These are phyloP conservation scores for Drosophila koepferae DNA, from an alignment of 2,888 invertebrate species.

Conservation along the genomic window DNA sequence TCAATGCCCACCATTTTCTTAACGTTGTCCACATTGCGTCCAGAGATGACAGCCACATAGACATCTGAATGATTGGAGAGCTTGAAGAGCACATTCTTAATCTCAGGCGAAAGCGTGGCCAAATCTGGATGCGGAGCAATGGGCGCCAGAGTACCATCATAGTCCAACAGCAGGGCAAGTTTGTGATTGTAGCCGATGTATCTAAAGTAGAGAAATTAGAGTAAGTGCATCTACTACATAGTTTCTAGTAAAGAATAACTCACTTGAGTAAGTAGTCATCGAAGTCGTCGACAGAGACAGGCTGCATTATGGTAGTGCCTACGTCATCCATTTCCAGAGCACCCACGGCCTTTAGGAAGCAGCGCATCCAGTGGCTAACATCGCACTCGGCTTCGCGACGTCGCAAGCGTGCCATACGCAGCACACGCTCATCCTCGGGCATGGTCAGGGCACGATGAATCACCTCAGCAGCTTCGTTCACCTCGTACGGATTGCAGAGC, in stretches of 20 bases:
- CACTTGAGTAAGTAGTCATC: conserved; percentile 95
- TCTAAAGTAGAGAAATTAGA: conserved; percentile 85
- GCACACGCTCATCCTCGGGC: conserved; percentile 94
- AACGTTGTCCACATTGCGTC: conserved; percentile 94
- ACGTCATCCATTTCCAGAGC: conserved; percentile 93
- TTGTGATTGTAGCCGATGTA: conserved; percentile 95
- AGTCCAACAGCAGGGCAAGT: conserved; percentile 92
- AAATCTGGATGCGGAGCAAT: conserved; percentile 96
- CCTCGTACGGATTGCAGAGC: conserved; percentile 95
- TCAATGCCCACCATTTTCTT: conserved; percentile 96
- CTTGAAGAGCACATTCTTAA: conserved; percentile 92
- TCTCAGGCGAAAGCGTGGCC: conserved; percentile 93
- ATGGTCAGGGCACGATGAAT: conserved; percentile 94
- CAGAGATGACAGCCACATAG: conserved; percentile 94
- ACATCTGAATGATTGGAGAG: conserved; percentile 94
- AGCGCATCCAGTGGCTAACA: conserved; percentile 95
- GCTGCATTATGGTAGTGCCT: conserved; percentile 94
- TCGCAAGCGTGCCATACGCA: conserved; percentile 94
- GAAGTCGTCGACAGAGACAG: conserved; percentile 95
- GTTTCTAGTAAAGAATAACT: conserved; percentile 71
- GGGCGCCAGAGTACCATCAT: conserved; percentile 95
- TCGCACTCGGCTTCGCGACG: conserved; percentile 93
- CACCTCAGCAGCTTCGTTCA: conserved; percentile 94
- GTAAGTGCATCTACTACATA: conserved; percentile 15
- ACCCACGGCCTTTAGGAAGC: conserved; percentile 94